phyloP scores from a whole-genome alignment of 2,888 invertebrate species.

The Hirudinaria manillensis region DNA sequence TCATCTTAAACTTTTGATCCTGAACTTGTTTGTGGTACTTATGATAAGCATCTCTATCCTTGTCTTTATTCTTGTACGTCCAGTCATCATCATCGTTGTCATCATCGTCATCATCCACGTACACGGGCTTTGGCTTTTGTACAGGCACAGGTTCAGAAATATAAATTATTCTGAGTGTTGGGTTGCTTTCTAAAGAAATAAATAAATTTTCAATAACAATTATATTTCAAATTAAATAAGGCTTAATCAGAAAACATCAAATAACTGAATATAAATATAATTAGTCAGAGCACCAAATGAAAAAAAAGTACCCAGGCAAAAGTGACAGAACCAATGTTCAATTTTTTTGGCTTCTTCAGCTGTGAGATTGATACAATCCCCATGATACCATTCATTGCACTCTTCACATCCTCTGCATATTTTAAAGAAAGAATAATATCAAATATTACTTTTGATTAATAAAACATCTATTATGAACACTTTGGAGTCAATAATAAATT shows the following conservation, averaged over 20 bases:
- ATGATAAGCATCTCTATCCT: neutral
- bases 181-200: neutral
- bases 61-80: constrained; percentile 19
- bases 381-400: constrained; percentile 98
- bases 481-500: constrained; percentile 1
- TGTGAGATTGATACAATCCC: constrained; percentile 90
- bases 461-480: neutral
- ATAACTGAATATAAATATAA: neutral
- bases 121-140: neutral
- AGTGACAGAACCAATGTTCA: constrained; percentile 79
- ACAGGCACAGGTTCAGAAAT: neutral
- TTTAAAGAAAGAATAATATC: neutral
- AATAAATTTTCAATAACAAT: neutral
- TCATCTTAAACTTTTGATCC: constrained; percentile 1
- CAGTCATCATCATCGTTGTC: constrained; percentile 21
- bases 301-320: constrained; percentile 50
- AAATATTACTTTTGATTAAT: neutral
- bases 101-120: constrained; percentile 21
- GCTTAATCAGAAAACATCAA: neutral
- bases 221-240: neutral
- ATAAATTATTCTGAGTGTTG: neutral
- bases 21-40: neutral
- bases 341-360: constrained; percentile 87
- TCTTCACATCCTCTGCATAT: constrained; percentile 78
- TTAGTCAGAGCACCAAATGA: no score